Evolutionary conservation across 2,113 vertebrate genomes (phyloP).

Genomic region (Erpornis zantholeuca): DNA sequence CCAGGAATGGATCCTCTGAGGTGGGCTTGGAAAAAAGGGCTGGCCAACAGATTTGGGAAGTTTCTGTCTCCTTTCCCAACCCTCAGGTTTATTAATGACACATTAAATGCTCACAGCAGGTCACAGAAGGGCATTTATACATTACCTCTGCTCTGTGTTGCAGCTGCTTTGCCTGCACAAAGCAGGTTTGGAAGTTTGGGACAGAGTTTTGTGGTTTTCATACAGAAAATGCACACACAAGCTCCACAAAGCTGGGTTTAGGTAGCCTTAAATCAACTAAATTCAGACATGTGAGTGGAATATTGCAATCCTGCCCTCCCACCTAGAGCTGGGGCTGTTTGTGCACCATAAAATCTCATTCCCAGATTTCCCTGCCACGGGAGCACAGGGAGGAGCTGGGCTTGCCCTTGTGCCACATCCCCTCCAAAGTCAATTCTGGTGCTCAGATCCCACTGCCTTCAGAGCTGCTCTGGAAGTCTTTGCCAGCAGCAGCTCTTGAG

Average conservation of each 20-base stretch:
- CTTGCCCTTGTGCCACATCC: fast-evolving
- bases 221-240: neutral
- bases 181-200: neutral
- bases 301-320: neutral
- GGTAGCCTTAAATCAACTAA: neutral
- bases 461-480: neutral
- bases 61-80: neutral
- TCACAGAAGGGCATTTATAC: neutral
- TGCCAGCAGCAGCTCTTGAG: neutral
- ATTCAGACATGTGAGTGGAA: neutral
- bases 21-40: neutral
- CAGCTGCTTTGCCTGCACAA: neutral
- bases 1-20: neutral
- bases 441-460: neutral
- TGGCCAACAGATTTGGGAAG: neutral
- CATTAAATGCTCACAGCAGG: neutral
- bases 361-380: neutral
- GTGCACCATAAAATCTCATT: neutral
- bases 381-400: neutral
- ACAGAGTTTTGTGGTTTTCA: neutral
- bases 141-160: neutral
- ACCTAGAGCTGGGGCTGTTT: neutral
- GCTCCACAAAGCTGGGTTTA: neutral
- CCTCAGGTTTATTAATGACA: neutral
- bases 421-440: neutral